Conservation (phyloP, 2,888 invertebrate species). For the Abscondita cerata region DNA sequence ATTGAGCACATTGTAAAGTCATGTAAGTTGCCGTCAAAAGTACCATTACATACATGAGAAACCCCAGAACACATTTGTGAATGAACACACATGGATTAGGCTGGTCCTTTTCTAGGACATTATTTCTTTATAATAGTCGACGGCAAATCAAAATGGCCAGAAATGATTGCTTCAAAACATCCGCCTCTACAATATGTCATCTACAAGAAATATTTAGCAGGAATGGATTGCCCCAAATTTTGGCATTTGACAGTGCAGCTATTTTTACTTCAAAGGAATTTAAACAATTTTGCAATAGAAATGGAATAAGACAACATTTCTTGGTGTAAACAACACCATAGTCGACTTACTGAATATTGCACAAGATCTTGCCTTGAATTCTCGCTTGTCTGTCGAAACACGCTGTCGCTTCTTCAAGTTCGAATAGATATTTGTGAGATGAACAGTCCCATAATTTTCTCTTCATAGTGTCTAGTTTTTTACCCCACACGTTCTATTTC, state of each 20-base stretch:
- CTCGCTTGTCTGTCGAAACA: too few relatives aligned
- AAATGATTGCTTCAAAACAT: constrained; percentile 29
- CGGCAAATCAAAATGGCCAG: constrained; percentile 43
- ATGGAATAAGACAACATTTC: constrained; percentile 37
- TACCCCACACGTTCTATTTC: too few relatives aligned
- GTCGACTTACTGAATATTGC: too few relatives aligned
- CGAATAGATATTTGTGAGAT: too few relatives aligned
- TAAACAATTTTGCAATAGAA: constrained; percentile 30
- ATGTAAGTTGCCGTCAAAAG: constrained; percentile 41
- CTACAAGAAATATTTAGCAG: constrained; percentile 39
- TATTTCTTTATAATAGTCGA: constrained; percentile 41
- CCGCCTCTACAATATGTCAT: constrained; percentile 36
- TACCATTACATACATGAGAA: constrained; percentile 42
- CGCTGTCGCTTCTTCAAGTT: too few relatives aligned
- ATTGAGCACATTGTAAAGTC: constrained; percentile 39
- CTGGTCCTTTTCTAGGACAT: constrained; percentile 37
- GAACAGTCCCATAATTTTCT: too few relatives aligned
- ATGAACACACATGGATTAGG: constrained; percentile 45
- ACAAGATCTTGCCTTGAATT: too few relatives aligned
- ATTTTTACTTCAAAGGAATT: constrained; percentile 41
- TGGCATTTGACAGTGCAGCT: constrained; percentile 43
- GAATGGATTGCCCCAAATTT: constrained; percentile 38
- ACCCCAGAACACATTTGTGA: constrained; percentile 39
- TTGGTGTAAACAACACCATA: too few relatives aligned
- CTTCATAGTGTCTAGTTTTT: too few relatives aligned